Conservation (phyloP, 2,888 invertebrate species). For the Cremastobaeus sp. region DNA sequence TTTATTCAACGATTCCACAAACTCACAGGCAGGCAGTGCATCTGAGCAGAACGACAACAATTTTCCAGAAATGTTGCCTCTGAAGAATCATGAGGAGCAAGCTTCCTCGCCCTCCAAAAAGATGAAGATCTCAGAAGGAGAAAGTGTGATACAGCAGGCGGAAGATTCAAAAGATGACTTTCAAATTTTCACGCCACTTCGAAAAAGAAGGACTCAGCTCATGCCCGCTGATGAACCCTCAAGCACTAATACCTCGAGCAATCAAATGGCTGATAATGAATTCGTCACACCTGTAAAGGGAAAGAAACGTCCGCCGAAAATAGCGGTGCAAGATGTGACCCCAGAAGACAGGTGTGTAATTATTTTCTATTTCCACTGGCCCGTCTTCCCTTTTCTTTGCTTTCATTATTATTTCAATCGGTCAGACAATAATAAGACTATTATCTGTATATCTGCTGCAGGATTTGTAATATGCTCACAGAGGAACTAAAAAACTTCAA, state of each 20-base stretch:
- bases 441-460: too few relatives aligned
- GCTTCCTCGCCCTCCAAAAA: constrained; percentile 64
- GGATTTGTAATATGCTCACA: too few relatives aligned
- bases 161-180: constrained; percentile 67
- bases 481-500: too few relatives aligned
- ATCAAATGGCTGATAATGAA: constrained; percentile 7
- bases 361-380: too few relatives aligned
- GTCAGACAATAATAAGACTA: too few relatives aligned
- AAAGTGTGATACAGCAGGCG: constrained; percentile 51
- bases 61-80: constrained; percentile 12
- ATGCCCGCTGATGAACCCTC: constrained; percentile 29
- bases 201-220: constrained; percentile 64
- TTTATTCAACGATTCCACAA: constrained; percentile 24
- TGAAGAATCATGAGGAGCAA: too few relatives aligned
- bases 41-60: constrained; percentile 12
- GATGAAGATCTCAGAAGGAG: constrained; percentile 48
- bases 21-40: not conserved
- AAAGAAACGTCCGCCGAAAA: constrained; percentile 1
- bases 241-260: not conserved
- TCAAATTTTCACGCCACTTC: constrained; percentile 73
- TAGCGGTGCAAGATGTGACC: constrained; percentile 21
- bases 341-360: constrained; percentile 42
- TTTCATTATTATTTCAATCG: too few relatives aligned
- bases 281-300: constrained; percentile 50
- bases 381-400: too few relatives aligned